phyloP scores from a whole-genome alignment of 2,113 vertebrate genomes.

The Lophius piscatorius region DNA sequence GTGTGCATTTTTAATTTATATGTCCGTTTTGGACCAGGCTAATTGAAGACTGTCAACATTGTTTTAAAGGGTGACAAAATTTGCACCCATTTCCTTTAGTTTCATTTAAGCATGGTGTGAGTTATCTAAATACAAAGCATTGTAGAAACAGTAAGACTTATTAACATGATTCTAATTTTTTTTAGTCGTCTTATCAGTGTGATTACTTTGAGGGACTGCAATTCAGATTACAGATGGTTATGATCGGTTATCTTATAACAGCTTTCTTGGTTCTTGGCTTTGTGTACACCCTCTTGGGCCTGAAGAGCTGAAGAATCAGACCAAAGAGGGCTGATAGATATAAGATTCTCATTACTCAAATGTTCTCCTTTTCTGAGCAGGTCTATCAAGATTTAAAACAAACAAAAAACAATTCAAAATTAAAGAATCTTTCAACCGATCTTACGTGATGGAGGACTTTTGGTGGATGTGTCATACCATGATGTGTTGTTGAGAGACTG shows the following conservation, averaged over 20 bases:
- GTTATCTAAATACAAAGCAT: too few species aligned
- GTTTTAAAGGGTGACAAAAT: too few species aligned
- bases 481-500: not conserved
- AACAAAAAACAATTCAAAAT: not conserved
- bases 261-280: not conserved
- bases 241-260: not conserved
- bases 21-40: too few species aligned
- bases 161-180: too few species aligned
- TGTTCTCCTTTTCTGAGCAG: not conserved
- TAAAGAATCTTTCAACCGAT: constrained; percentile 13
- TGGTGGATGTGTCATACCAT: not conserved
- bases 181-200: too few species aligned
- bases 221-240: not conserved
- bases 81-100: too few species aligned
- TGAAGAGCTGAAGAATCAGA: not conserved
- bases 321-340: not conserved
- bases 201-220: not conserved
- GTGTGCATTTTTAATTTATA: too few species aligned
- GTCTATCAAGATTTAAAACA: too few species aligned
- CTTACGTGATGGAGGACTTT: constrained; percentile 2
- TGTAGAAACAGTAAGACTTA: too few species aligned
- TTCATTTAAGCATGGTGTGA: too few species aligned
- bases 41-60: too few species aligned
- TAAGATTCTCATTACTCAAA: not conserved
- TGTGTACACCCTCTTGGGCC: not conserved